These are phyloP conservation scores for Sylvicola fuscatus DNA, from an alignment of 2,888 invertebrate species.

Conservation along the genomic window DNA sequence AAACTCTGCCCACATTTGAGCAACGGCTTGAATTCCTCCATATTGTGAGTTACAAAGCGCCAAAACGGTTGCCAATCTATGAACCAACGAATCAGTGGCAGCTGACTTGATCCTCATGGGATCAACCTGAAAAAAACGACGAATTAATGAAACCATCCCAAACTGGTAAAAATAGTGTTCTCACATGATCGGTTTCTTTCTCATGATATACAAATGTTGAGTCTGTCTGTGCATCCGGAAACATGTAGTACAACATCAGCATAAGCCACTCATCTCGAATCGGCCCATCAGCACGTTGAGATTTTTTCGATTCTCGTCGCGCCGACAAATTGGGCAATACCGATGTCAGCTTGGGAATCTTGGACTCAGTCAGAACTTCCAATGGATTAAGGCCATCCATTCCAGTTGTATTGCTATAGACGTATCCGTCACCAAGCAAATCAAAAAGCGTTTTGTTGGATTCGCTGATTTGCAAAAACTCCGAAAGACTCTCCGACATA, in stretches of 20 bases:
- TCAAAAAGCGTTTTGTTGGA: constrained; percentile 12
- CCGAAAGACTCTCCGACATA: constrained; percentile 51
- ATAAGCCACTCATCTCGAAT: constrained; percentile 54
- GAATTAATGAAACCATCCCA: constrained; percentile 8
- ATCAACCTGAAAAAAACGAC: constrained; percentile 22
- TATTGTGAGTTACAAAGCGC: constrained; percentile 53
- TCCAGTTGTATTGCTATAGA: constrained; percentile 28
- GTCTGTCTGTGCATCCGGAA: constrained; percentile 67
- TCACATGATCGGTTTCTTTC: constrained; percentile 27
- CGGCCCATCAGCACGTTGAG: constrained; percentile 48
- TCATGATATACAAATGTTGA: constrained; percentile 32
- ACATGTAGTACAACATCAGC: constrained; percentile 60
- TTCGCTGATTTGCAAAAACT: constrained; percentile 25
- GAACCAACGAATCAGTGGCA: constrained; percentile 53
- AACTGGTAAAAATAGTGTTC: constrained; percentile 14
- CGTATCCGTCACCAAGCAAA: constrained; percentile 19
- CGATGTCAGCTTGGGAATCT: constrained; percentile 39
- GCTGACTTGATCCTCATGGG: constrained; percentile 49
- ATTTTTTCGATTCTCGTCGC: constrained; percentile 12
- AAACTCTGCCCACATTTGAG: constrained; percentile 89
- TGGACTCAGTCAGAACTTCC: constrained; percentile 55
- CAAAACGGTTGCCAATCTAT: constrained; percentile 57
- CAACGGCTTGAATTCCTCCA: constrained; percentile 52
- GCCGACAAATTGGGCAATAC: constrained; percentile 17
- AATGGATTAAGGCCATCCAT: constrained; percentile 35